Evolutionary conservation across 2,888 invertebrate genomes (phyloP), one percentile per base, ranked within the genome.

Genomic region (Crepidodera aurea): DNA sequence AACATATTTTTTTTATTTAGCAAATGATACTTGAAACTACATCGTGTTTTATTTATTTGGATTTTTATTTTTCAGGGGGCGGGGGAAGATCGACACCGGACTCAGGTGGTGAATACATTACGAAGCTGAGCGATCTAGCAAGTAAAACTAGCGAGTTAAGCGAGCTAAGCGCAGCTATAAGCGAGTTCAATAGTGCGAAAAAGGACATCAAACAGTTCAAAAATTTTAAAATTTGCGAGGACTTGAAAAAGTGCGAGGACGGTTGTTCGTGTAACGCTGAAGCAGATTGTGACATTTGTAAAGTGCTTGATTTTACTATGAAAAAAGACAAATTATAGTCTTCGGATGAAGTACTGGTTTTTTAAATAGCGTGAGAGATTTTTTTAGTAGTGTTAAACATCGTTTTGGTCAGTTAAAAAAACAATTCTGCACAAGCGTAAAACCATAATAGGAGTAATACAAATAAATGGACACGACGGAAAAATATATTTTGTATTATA

Each of bases 261-360:
- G 75, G 78, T 32, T 81, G 80, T 71, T 79, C 80, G 54, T 81
- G 81, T 63, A 81, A 81, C 64, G 76, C 78, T 1, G 79, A 81
- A 61, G 73, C 79, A 7, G 80, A 79, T 64, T 81, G 81, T 72
- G 80, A 81, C 68, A 81, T 81, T 63, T 81, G 81, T 62, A 79
- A 78, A 71, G 81, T 81, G 57, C 74, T 81, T 32, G 81, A 81
- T 71, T 81, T 81, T 65, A 80, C 81, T 39, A 68, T 79, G 65
- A 81, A 81, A 68, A 80, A 81, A 65, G 80, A 79, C 42, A 78
- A 78, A 64, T 76, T 77, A 73, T 79, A 78, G 73, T 74, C 51
- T 29, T 48, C 48, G 16, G 7, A 19, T 15, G 12, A n/a, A 15
- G 18, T 29, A 50, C 22, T 22, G 27, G n/a, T 13, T 46, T 22